phyloP scores from a whole-genome alignment of 2,797 vertebrate genomes.

The Karalla daura region DNA sequence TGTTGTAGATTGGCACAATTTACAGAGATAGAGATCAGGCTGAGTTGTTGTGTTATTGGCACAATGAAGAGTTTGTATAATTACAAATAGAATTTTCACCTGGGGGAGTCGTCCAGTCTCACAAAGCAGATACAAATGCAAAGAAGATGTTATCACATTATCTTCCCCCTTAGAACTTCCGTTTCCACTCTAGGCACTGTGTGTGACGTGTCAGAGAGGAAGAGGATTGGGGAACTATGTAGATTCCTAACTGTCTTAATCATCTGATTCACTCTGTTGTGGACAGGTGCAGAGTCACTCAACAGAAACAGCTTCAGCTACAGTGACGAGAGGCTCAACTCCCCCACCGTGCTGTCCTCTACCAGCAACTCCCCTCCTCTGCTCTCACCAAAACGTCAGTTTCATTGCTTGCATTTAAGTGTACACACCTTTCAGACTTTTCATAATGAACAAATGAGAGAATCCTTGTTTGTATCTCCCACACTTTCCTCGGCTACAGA shows the following conservation, averaged over 20 bases:
- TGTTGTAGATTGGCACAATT: too few relatives aligned
- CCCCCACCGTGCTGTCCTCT: constrained; percentile 84
- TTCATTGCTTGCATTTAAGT: background rate
- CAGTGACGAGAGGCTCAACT: constrained; percentile 95
- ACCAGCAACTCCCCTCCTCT: constrained; percentile 79
- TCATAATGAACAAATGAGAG: too few relatives aligned
- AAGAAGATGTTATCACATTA: background rate
- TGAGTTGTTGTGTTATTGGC: constrained; percentile 1
- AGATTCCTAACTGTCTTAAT: too few relatives aligned
- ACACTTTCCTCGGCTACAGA: too few relatives aligned
- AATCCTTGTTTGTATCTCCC: too few relatives aligned
- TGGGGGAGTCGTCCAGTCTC: background rate
- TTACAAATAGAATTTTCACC: background rate
- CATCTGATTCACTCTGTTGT: background rate
- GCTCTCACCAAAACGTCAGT: constrained; percentile 89
- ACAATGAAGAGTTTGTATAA: background rate
- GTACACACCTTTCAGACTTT: too few relatives aligned
- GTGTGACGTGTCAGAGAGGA: constrained; percentile 25
- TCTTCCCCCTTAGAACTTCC: background rate
- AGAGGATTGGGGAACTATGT: constrained; percentile 63
- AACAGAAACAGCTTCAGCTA: constrained; percentile 94
- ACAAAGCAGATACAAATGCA: background rate
- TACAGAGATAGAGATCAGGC: background rate
- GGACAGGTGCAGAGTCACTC: constrained; percentile 91
- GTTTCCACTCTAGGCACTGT: constrained; percentile 10